Conservation (phyloP, 1,140 invertebrate species). For the Diabrotica virgifera region DNA sequence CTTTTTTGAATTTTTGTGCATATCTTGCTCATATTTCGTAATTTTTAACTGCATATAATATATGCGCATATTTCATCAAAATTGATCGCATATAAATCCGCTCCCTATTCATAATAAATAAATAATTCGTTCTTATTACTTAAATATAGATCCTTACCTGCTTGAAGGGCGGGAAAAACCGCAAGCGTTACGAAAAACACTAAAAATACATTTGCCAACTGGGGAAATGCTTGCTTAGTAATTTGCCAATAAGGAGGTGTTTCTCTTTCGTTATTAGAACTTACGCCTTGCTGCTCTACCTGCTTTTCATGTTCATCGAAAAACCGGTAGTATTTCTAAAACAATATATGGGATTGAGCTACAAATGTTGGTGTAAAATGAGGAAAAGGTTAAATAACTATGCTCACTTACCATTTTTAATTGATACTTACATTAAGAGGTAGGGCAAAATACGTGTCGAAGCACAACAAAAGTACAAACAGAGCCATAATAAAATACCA, state of each 20-base stretch:
- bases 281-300: slow-evolving; percentile 50
- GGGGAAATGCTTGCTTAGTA: slow-evolving; percentile 73
- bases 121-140: no score
- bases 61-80: no score
- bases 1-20: no score
- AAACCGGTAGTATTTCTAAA: slow-evolving; percentile 85
- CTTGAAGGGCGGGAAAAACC: slow-evolving; percentile 85
- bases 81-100: no score
- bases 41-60: no score
- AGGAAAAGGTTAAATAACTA: no score
- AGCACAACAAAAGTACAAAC: slow-evolving; percentile 86
- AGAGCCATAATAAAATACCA: slow-evolving; percentile 97
- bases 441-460: slow-evolving; percentile 94
- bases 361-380: no score
- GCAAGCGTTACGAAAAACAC: slow-evolving; percentile 91
- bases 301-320: slow-evolving; percentile 62
- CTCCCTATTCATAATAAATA: no score
- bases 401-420: not conserved
- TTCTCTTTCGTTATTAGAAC: slow-evolving; percentile 33
- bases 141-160: slow-evolving; percentile 54
- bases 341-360: no score
- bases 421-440: slow-evolving; percentile 80
- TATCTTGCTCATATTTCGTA: no score
- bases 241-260: slow-evolving; percentile 68
- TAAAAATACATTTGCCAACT: slow-evolving; percentile 91